Conservation (phyloP, 2,888 invertebrate genomes). For the Rutpela maculata region DNA sequence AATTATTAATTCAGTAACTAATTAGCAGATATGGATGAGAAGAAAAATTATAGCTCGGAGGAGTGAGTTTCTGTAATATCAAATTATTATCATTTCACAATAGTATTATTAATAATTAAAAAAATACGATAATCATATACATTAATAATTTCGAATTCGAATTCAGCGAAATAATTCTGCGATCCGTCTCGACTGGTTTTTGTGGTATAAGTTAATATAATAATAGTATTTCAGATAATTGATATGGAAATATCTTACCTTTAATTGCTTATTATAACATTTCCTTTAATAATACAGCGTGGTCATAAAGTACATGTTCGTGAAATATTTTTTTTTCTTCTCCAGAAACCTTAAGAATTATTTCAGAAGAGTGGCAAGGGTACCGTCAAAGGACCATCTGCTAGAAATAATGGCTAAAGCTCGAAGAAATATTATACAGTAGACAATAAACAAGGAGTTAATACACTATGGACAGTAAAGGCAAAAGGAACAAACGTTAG, state of each 20-base stretch:
- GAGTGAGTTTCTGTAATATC: not conserved
- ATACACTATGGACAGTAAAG: too few relatives aligned
- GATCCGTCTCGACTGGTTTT: not conserved
- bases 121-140: not conserved
- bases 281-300: not conserved
- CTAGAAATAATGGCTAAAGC: too few relatives aligned
- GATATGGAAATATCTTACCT: not conserved
- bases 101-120: not conserved
- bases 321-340: too few relatives aligned
- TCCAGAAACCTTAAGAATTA: too few relatives aligned
- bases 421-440: too few relatives aligned
- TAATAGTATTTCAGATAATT: not conserved
- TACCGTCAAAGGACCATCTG: too few relatives aligned
- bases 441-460: too few relatives aligned
- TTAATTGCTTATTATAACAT: not conserved
- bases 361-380: too few relatives aligned
- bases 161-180: not conserved
- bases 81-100: not conserved
- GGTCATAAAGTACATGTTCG: too few relatives aligned
- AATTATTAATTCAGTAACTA: slow-evolving; percentile 6
- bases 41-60: slow-evolving; percentile 1
- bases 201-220: not conserved
- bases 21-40: not conserved
- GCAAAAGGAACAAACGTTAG: too few relatives aligned
- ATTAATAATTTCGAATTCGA: not conserved